phyloP scores from a whole-genome alignment of 2,113 vertebrate species.

The Scomber japonicus region DNA sequence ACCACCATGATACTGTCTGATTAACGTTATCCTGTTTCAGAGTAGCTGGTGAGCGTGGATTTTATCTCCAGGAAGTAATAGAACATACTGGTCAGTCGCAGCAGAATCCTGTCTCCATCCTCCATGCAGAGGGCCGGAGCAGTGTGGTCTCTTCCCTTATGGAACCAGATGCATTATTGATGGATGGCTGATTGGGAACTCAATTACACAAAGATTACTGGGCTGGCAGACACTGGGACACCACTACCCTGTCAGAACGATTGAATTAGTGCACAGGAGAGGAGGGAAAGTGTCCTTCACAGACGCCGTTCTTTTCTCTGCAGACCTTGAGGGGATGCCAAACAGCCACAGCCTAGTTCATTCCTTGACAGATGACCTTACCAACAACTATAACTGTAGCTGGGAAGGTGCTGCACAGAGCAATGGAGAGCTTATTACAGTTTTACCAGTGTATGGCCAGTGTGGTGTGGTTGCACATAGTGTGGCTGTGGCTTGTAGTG shows the following conservation, averaged over 20 bases:
- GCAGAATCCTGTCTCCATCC: conserved; percentile 68
- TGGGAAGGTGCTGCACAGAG: conserved; percentile 12
- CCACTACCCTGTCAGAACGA: conserved; percentile 78
- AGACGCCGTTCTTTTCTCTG: conserved; percentile 57
- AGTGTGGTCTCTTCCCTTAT: conserved; percentile 66
- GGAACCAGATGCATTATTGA: conserved; percentile 87
- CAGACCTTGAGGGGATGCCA: conserved; percentile 71
- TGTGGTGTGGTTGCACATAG: conserved; percentile 35
- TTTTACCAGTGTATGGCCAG: conserved; percentile 20
- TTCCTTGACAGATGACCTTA: conserved; percentile 76
- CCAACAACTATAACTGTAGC: conserved; percentile 53
- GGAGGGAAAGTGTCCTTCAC: conserved; percentile 82
- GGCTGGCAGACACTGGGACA: conserved; percentile 77
- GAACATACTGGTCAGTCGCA: conserved; percentile 44
- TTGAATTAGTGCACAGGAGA: conserved; percentile 83
- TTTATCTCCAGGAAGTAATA: conserved; percentile 58
- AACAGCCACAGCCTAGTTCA: conserved; percentile 74
- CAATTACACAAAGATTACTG: conserved; percentile 87
- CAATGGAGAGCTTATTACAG: conserved; percentile 21
- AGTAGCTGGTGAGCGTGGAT: conserved; percentile 20
- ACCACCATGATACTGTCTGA: conserved; percentile 9
- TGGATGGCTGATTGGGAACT: conserved; percentile 86
- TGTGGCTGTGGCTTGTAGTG: conserved; percentile 26
- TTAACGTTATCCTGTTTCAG: conserved; percentile 12
- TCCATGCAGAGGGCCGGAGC: conserved; percentile 33